Base-by-base conservation (phyloP, 2,113 vertebrate genomes). In the Tiliqua scincoides region DNA sequence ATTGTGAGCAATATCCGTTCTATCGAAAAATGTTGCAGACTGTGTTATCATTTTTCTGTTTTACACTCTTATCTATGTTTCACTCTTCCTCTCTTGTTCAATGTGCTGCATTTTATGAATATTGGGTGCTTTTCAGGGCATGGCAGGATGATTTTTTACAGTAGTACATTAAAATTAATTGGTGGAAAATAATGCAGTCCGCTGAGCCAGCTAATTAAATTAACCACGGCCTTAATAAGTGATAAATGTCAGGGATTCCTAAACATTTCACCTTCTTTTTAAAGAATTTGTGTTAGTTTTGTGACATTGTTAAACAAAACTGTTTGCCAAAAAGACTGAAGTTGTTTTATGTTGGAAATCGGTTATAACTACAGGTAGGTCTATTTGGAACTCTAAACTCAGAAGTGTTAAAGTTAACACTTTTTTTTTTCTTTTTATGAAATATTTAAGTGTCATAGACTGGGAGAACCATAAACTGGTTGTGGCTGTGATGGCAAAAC, bases 401-500 rank as follows among this genome's bases (percentile, higher is more conserved):
- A n/a, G n/a, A 92, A 37, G 57, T 30, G 70, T 89, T 25, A 88
- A 91, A 92, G 91, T 32, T 86, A 83, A 35, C 23, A 23, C n/a
- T 89, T 73, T 74, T 30, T 73, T 74, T 30, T 63, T 86, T 78
- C 79, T 37, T 72, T 84, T 74, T 82, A 37, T 81, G 20, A 79
- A 93, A 88, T 88, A 1, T 21, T 10, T 87, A 86, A 78, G 35
- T 86, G 9, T 84, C 77, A 89, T 79, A 86, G 52, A 68, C 17
- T 48, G 43, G 43, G 4, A 48, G 43, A 48, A 48, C 43, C 43
- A 48, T 48, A 48, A 94, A 91, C 89, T 84, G 4, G 67, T 92
- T 94, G 91, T 92, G 78, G 62, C 43, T 92, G 12, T 87, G 84
- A 93, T 87, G 82, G 52, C 71, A 92, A 89, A 92, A 59, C 61